phyloP scores from a whole-genome alignment of 2,888 invertebrate species.

The Sinelater perroti region DNA sequence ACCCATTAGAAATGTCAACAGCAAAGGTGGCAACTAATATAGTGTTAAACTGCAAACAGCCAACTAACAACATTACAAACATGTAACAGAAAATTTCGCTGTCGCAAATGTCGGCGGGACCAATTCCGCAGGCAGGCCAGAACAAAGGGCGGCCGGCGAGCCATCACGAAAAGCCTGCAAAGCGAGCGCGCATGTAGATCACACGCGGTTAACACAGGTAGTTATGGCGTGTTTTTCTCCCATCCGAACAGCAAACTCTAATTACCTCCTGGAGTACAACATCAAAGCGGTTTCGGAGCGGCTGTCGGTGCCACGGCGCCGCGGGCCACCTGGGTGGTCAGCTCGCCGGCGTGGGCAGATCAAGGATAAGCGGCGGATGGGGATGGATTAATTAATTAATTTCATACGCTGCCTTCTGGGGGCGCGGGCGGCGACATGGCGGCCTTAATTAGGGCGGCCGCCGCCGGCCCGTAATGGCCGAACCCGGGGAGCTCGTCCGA shows the following conservation, averaged over 20 bases:
- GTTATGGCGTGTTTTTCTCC: conserved; percentile 45
- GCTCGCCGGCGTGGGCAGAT: conserved; percentile 41
- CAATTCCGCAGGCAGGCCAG: too few species aligned
- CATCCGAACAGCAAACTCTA: conserved; percentile 47
- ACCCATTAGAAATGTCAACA: too few species aligned
- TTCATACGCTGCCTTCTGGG: conserved; percentile 24
- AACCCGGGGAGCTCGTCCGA: too few species aligned
- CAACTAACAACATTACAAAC: too few species aligned
- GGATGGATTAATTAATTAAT: conserved; percentile 36
- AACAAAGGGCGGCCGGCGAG: too few species aligned
- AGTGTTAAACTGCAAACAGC: too few species aligned
- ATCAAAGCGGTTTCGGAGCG: conserved; percentile 51
- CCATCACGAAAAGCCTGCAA: conserved; percentile 24
- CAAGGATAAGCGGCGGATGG: conserved; percentile 37
- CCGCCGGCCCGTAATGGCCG: too few species aligned
- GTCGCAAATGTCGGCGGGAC: too few species aligned
- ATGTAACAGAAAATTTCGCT: too few species aligned
- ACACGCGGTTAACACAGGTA: conserved; percentile 26
- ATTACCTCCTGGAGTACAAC: conserved; percentile 51
- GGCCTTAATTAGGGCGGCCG: too few species aligned
- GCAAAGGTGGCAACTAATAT: too few species aligned
- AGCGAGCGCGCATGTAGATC: conserved; percentile 14
- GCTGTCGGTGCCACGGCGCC: conserved; percentile 47
- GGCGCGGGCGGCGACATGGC: too few species aligned
- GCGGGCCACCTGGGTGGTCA: conserved; percentile 44